Evolutionary conservation across 2,797 vertebrate genomes (phyloP), one percentile per base, ranked within the genome.

Genomic region (Fratercula arctica): DNA sequence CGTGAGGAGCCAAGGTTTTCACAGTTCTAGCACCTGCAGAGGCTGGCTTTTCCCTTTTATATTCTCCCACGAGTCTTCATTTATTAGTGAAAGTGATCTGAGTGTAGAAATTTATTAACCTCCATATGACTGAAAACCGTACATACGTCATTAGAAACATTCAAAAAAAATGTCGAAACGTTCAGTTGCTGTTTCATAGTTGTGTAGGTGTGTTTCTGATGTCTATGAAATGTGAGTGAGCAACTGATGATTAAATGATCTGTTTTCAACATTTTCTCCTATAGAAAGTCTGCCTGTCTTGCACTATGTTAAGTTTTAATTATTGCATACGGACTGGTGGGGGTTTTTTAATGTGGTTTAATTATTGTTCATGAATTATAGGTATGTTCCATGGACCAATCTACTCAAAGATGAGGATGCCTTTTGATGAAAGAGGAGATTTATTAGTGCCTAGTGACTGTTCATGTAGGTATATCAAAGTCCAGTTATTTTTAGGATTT

Each of bases 221-320:
- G 10, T 46, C 33, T 45, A 21, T 45, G 33, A 90, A 57, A 70
- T 35, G 17, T 28, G 53, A 94, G 21, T 11, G 28, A 92, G 39
- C 33, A 64, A 82, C 46, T 67, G 50, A 86, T 53, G 63, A 74
- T 46, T 54, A 76, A 63, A 70, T 84, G 28, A 86, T 76, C 64
- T 70, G 29, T 6, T 88, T 97, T 96, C 94, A 67, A n/a, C 35
- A 37, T 85, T 95, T 84, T 89, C 10, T 59, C 37, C 37, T 72
- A 13, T 63, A 78, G 39, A 48, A 56, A 87, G 6, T 2, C 14
- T 64, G 59, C 21, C 73, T 89, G 14, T 86, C 43, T 72, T 13
- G 3, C 53, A 91, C 56, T 86, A 59, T 6, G 2, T 45, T 92
- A 78, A 79, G 19, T 50, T 56, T 77, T 43, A 68, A 43, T 46